Base-by-base conservation (phyloP, 2,888 invertebrate species). In the Trachelus tabidus region DNA sequence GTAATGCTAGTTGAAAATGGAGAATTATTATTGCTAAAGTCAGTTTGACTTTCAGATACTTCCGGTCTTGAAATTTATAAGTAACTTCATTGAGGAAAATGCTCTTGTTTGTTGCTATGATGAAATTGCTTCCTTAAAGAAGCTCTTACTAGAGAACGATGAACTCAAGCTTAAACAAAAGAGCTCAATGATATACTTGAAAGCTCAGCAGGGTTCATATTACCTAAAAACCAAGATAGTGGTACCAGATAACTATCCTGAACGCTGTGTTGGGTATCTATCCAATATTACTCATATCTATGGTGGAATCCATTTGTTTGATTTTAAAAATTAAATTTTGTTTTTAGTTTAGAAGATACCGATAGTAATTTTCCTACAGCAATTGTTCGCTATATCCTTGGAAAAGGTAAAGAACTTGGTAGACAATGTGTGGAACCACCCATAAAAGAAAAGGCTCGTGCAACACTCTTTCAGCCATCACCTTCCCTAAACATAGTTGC, bases 91-190 rank as follows among this genome's bases (percentile, higher is more conserved):
- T 23, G 93, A 94, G 75, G 95, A 95, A 82, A 95, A 95, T 91
- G 94, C 95, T 0, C 91, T 96, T 4, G 95, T 94, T 86, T 94
- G 95, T 79, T 96, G 95, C 85, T 94, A 94, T 83, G 95, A 95
- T 86, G 96, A 96, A 91, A 95, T 96, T 80, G 92, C 93, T 79
- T 89, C 92, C 73, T 88, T 96, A 76, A 95, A 94, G 83, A 92
- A 92, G 80, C 90, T 93, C 34, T 86, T 95, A 6, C 86, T 85
- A 9, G 87, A 91, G 12, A 86, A 89, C 15, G 94, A 95, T 86
- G 94, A 94, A 85, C 87, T 96, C 6, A 95, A 95, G 88, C 89
- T 96, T 37, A 94, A 94, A 82, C 95, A 96, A 86, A 95, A 95
- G 87, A 92, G 91, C 34, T 94, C 95, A 1, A 92, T 93, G 75